A percentile compares a stretch with the other conserved stretches of the same genome.
Conservation (phyloP, 2,888 invertebrate genomes). For the Yponomeuta cagnagella region DNA sequence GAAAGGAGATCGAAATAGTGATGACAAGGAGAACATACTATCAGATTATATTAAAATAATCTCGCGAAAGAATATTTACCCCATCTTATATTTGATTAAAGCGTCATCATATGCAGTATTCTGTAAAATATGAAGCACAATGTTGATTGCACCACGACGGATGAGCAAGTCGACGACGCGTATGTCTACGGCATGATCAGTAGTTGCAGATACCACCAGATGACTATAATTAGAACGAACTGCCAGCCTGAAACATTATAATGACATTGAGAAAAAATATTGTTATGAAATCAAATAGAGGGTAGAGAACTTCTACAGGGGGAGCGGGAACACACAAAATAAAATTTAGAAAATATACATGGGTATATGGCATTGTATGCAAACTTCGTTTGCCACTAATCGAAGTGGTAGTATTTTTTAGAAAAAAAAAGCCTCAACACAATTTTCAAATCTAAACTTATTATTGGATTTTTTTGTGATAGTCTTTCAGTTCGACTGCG, state of each 20-base stretch:
- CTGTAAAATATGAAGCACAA: background rate
- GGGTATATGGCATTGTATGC: too few relatives aligned
- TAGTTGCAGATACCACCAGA: background rate
- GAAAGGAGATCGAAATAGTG: background rate
- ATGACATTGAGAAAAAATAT: background rate
- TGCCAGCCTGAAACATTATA: background rate
- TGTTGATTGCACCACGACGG: background rate
- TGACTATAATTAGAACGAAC: background rate
- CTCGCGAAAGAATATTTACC: background rate
- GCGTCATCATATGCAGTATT: background rate
- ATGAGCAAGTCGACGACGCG: constrained; percentile 2
- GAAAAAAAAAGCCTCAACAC: too few relatives aligned
- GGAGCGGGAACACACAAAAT: too few relatives aligned
- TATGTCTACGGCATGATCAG: background rate
- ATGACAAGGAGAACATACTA: background rate
- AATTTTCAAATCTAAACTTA: too few relatives aligned
- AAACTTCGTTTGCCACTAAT: too few relatives aligned
- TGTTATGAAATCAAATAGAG: background rate
- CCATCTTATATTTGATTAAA: background rate
- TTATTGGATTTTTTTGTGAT: too few relatives aligned
- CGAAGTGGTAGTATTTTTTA: too few relatives aligned
- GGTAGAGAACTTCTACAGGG: too few relatives aligned
- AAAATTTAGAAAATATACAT: too few relatives aligned
- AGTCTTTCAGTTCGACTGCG: too few relatives aligned
- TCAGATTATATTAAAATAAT: background rate